Percentiles rank a stretch among this genome's conserved stretches.
Evolutionary conservation across 1,140 invertebrate species (phyloP).

Genomic region (Charaxes varanes): DNA sequence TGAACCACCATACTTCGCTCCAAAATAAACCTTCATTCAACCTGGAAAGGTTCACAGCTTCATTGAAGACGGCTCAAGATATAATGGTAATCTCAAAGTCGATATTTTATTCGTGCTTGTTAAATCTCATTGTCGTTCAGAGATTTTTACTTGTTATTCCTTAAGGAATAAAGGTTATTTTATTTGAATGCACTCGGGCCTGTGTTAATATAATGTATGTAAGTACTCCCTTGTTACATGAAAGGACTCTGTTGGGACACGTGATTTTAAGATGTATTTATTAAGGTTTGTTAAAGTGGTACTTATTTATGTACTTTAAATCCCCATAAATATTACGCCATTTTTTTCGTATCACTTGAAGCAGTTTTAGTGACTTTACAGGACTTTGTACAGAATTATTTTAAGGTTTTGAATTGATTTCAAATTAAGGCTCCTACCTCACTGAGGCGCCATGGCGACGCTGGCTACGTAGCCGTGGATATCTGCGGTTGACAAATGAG

Average conservation of each 20-base stretch:
- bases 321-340: background rate
- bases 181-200: slow-evolving; percentile 33
- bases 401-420: no score
- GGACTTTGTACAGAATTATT: no score
- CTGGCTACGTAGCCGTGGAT: no score
- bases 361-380: no score
- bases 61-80: slow-evolving; percentile 12
- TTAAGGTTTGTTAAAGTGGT: background rate
- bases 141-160: slow-evolving; percentile 50
- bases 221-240: slow-evolving; percentile 11
- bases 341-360: no score
- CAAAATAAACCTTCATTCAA: slow-evolving; percentile 10
- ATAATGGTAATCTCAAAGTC: slow-evolving; percentile 34
- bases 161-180: slow-evolving; percentile 42
- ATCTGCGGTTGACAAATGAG: no score
- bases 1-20: background rate
- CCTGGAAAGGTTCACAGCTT: background rate
- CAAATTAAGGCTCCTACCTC: no score
- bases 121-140: slow-evolving; percentile 53
- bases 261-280: background rate
- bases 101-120: slow-evolving; percentile 63
- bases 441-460: no score
- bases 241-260: slow-evolving; percentile 9
- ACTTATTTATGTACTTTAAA: background rate
- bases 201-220: slow-evolving; percentile 32